These are phyloP conservation scores for Melanotaenia parkinsoni DNA, from an alignment of 2,797 vertebrate species.

Conservation along the genomic window DNA sequence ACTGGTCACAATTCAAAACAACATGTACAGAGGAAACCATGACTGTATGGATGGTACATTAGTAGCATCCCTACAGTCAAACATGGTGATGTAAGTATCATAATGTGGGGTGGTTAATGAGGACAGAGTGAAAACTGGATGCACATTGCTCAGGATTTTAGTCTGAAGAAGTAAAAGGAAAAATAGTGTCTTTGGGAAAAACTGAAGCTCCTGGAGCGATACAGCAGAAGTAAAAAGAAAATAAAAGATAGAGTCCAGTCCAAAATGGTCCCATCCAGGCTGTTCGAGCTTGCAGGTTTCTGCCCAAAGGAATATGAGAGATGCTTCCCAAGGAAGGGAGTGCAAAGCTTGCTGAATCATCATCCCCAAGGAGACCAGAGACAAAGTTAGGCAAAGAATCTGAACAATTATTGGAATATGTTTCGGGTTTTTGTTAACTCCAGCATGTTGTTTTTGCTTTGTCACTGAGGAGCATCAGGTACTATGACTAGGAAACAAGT, in stretches of 20 bases:
- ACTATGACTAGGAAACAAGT: background rate
- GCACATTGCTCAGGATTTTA: background rate
- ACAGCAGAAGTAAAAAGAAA: background rate
- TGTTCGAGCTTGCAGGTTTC: background rate
- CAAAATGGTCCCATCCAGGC: background rate
- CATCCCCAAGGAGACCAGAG: background rate
- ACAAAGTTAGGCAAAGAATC: background rate
- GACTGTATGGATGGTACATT: background rate
- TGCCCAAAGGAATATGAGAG: background rate
- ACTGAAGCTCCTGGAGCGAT: background rate
- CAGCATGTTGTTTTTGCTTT: background rate
- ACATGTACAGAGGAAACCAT: background rate
- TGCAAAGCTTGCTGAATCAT: too few relatives aligned
- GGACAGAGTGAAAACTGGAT: background rate
- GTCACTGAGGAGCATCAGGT: background rate
- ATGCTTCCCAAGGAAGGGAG: too few relatives aligned
- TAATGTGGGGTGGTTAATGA: background rate
- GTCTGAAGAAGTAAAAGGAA: background rate
- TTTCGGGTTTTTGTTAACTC: background rate
- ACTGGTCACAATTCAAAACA: background rate
- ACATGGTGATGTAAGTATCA: background rate
- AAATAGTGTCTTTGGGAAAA: background rate
- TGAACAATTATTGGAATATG: background rate
- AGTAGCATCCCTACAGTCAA: background rate
- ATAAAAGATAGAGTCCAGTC: background rate